A percentile compares a stretch with the other conserved stretches of the same genome.
Evolutionary conservation across 2,797 vertebrate genomes (phyloP).

Genomic region (Lagorchestes hirsutus): DNA sequence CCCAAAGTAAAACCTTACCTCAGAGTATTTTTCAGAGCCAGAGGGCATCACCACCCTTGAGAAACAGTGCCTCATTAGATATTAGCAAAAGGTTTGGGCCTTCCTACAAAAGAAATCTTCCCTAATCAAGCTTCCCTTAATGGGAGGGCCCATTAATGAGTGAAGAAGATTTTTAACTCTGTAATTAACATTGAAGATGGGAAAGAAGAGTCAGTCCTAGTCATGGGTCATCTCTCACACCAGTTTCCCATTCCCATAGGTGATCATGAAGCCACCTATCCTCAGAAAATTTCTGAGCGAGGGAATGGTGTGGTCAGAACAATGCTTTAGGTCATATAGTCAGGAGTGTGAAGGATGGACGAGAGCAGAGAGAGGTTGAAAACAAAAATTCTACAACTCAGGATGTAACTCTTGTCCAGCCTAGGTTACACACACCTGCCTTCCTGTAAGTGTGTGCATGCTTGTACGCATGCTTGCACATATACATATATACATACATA

Average conservation of each 20-base stretch:
- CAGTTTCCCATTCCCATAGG: neutral
- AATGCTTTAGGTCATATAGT: neutral
- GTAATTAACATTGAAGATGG: no score
- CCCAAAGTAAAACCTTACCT: no score
- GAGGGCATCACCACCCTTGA: no score
- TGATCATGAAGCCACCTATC: neutral
- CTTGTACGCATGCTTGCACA: neutral
- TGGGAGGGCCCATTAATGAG: no score
- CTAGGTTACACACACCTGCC: neutral
- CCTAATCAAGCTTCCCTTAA: no score
- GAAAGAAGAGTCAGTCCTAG: neutral
- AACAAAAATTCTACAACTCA: neutral
- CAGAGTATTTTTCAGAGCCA: no score
- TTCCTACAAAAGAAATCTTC: no score
- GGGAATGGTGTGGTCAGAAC: neutral
- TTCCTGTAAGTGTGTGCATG: neutral
- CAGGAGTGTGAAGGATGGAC: neutral
- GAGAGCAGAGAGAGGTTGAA: neutral
- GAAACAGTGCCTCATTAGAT: no score
- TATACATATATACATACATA: neutral
- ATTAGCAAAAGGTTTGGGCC: no score
- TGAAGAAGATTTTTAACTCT: no score
- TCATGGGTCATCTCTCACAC: neutral
- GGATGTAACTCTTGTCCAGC: neutral
- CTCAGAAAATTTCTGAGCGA: neutral